Evolutionary conservation across 2,888 invertebrate species (phyloP), one percentile per base, ranked within the genome.

Genomic region (Steinernema carpocapsae): DNA sequence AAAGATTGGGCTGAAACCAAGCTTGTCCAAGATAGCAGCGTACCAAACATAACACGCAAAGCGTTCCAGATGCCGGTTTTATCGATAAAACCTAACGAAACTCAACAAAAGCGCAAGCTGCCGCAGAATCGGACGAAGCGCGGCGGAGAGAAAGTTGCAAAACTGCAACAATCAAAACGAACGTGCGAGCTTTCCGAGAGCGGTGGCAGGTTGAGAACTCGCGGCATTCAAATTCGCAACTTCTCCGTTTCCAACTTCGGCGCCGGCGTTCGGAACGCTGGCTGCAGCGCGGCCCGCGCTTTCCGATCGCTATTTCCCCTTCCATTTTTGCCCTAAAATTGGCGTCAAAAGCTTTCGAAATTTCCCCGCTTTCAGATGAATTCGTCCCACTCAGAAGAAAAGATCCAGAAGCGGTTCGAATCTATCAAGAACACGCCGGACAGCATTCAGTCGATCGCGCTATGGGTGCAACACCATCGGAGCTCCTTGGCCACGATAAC

Each of bases 401-500:
- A 26, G 10, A 1, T 64, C 4, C 64, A 64, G 37, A 64, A 37
- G 64, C 64, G 64, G 6, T n/a, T 64, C 64, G 64, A 64, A 29
- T 64, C 64, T 29, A 64, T 64, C 14, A 64, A 64, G 37, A 37
- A 29, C 32, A 64, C 64, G 6, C 64, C 64, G 6, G 64, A 64
- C 64, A 64, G 64, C 32, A 64, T 64, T 17, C 64, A 64, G 19
- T 26, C 64, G 17, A 64, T 64, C 64, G 64, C 64, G 1, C 64
- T 64, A 12, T 64, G 64, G 64, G 29, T 86, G 72, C 84, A 83
- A 59, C 82, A 85, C 74, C 83, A 83, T 29, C 80, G 82, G 48
- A 78, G 77, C 17, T 79, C 81, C 14, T 81, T 85, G 32, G 82
- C 83, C 72, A 74, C 80, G 14, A 81, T 86, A 24, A 81, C 83